Conservation (phyloP, 2,888 invertebrate genomes). For the Pandemis cinnamomeana region DNA sequence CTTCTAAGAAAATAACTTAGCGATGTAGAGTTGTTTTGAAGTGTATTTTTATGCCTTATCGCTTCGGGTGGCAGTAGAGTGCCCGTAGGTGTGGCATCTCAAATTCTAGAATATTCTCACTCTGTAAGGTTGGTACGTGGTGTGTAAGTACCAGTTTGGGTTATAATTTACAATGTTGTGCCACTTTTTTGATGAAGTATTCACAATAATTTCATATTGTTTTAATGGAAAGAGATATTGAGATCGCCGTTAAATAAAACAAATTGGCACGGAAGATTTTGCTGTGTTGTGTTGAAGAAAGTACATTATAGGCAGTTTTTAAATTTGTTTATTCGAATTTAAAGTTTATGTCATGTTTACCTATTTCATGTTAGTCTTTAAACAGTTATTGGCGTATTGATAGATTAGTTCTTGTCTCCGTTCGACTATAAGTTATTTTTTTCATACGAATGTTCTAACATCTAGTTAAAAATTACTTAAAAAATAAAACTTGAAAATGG, state of each 20-base stretch:
- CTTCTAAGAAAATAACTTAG: background rate
- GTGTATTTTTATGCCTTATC: background rate
- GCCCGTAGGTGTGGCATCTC: background rate
- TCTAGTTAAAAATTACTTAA: too few species aligned
- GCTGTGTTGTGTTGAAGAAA: background rate
- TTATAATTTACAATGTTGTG: background rate
- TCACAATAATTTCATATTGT: background rate
- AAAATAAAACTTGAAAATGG: too few species aligned
- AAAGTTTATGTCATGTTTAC: too few species aligned
- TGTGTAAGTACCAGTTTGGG: background rate
- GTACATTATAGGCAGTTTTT: background rate
- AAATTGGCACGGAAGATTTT: background rate
- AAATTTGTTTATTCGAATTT: too few species aligned
- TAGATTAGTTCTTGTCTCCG: too few species aligned
- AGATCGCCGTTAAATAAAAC: background rate
- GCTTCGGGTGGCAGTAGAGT: background rate
- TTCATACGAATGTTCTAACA: too few species aligned
- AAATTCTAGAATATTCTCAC: background rate
- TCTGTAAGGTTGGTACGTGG: background rate
- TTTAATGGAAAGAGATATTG: background rate
- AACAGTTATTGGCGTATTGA: too few species aligned
- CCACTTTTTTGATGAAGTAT: background rate
- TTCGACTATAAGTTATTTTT: too few species aligned
- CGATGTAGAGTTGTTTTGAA: background rate
- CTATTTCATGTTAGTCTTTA: too few species aligned